These are phyloP conservation scores for Sorex maritimensis DNA, from an alignment of 2,797 vertebrate species.

Conservation along the genomic window DNA sequence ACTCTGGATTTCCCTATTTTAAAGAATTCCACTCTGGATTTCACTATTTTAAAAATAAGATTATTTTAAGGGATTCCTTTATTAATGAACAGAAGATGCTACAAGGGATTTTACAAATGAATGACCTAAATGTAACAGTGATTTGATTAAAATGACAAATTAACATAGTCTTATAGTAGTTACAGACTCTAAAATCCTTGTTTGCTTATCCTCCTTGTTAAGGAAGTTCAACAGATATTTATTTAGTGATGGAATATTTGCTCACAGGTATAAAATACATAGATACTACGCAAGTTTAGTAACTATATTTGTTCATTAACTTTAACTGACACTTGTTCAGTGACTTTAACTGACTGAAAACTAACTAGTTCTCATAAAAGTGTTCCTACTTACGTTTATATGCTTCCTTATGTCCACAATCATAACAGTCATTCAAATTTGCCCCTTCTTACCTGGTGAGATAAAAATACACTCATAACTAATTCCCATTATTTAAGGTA, in stretches of 20 bases:
- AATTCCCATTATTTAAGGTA: not conserved
- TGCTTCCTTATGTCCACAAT: not conserved
- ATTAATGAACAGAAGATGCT: not conserved
- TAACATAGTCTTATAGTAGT: not conserved
- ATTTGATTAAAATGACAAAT: conserved; percentile 34
- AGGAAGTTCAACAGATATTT: not conserved
- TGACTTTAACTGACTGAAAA: not conserved
- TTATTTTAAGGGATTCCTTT: not conserved
- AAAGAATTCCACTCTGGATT: not conserved
- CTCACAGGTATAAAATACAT: conserved; percentile 15
- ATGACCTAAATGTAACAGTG: not conserved
- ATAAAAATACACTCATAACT: too few species aligned
- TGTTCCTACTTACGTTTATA: not conserved
- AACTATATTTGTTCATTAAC: conserved; percentile 5
- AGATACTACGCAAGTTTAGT: not conserved
- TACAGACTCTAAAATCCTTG: not conserved
- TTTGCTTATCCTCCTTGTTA: not conserved
- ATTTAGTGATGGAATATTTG: not conserved
- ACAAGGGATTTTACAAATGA: conserved; percentile 1
- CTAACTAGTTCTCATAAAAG: not conserved
- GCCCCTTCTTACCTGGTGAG: not conserved
- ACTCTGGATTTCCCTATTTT: not conserved
- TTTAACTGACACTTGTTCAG: not conserved
- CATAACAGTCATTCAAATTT: not conserved
- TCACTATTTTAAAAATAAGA: not conserved